phyloP scores from a whole-genome alignment of 2,797 vertebrate species.

The Synaphobranchus kaupii region DNA sequence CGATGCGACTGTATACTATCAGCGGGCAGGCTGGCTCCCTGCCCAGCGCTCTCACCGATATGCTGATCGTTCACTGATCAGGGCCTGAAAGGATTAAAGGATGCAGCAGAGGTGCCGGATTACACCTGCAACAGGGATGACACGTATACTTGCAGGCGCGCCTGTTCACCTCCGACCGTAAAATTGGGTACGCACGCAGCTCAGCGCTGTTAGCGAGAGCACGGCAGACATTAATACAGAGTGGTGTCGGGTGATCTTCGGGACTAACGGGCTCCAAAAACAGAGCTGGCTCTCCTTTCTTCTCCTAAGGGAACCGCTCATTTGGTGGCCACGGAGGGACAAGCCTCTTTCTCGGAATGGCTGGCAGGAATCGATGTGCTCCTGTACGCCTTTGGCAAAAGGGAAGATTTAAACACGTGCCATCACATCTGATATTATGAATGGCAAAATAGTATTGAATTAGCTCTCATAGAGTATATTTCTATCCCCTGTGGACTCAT shows the following conservation, averaged over 20 bases:
- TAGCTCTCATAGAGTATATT: too few relatives aligned
- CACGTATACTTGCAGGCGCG: background rate
- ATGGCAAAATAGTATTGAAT: too few relatives aligned
- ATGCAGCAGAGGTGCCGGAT: background rate
- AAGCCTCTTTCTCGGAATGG: background rate
- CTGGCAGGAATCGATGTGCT: background rate
- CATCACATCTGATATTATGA: too few relatives aligned
- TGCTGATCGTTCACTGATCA: background rate
- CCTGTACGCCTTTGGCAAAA: background rate
- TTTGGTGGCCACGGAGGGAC: background rate
- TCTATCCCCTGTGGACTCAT: too few relatives aligned
- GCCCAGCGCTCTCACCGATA: background rate
- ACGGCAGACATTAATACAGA: background rate
- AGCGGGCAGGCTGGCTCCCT: background rate
- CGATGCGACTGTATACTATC: background rate
- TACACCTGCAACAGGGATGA: background rate
- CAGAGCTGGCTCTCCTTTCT: background rate
- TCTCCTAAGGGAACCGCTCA: background rate
- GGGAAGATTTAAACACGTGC: background rate
- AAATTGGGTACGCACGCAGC: background rate
- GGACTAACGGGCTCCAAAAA: background rate
- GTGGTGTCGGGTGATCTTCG: background rate
- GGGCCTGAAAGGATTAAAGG: background rate
- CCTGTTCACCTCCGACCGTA: background rate
- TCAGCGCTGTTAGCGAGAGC: background rate